Evolutionary conservation across 2,797 vertebrate genomes (phyloP).

Genomic region (Pseudomugil gertrudae): DNA sequence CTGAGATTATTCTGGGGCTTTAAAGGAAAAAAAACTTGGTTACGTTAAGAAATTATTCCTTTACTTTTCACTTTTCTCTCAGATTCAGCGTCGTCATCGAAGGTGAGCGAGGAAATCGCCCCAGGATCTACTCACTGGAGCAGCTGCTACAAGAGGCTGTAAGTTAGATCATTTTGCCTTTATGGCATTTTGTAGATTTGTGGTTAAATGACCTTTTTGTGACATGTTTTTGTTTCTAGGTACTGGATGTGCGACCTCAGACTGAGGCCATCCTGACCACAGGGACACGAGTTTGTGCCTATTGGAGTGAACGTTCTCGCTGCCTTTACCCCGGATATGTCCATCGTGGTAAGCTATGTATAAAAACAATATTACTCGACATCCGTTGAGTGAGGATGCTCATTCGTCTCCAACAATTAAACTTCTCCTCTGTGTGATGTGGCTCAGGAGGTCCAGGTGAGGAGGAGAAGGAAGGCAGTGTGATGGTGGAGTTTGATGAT

Average conservation of each 20-base stretch:
- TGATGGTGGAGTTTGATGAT: conserved; percentile 96
- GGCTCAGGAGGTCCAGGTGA: conserved; percentile 82
- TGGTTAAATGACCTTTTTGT: conserved; percentile 2
- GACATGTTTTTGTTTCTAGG: conserved; percentile 73
- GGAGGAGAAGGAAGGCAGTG: conserved; percentile 88
- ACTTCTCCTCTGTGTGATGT: conserved; percentile 9
- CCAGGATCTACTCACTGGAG: conserved; percentile 93
- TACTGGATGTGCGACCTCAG: conserved; percentile 89
- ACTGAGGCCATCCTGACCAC: conserved; percentile 85
- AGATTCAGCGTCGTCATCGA: conserved; percentile 97
- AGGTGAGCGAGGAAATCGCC: conserved; percentile 93
- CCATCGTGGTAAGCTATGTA: conserved; percentile 83
- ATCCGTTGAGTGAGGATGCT: not conserved
- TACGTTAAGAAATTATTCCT: not conserved
- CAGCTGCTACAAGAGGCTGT: conserved; percentile 96
- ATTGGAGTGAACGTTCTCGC: conserved; percentile 95
- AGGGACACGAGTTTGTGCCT: conserved; percentile 92
- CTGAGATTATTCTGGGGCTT: too few relatives aligned
- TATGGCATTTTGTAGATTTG: not conserved
- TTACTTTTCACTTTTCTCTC: not conserved
- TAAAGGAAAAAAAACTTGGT: too few relatives aligned
- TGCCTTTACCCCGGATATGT: conserved; percentile 94
- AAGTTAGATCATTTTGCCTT: conserved; percentile 56
- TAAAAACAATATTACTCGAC: not conserved
- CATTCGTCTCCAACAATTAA: conserved; percentile 8